These are phyloP conservation scores for Lichenostomus cassidix DNA, from an alignment of 2,113 vertebrate genomes.

Conservation along the genomic window DNA sequence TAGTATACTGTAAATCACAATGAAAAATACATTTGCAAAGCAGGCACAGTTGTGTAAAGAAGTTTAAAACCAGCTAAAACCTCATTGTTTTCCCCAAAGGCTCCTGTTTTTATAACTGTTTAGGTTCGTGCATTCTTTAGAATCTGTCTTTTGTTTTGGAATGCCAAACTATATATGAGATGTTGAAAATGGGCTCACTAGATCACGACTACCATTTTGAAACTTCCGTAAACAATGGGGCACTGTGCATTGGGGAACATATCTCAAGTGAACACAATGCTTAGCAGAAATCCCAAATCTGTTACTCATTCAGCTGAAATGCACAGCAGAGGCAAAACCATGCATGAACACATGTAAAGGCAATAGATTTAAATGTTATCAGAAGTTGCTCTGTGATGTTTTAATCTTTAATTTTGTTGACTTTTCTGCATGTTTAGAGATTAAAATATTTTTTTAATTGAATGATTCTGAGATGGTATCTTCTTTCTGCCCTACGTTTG, in stretches of 20 bases:
- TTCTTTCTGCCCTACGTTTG: neutral
- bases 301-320: neutral
- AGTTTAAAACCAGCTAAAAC: neutral
- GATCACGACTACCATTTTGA: neutral
- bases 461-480: neutral
- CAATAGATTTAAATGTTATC: neutral
- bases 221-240: neutral
- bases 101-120: neutral
- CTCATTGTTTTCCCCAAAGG: neutral
- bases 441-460: neutral
- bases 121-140: neutral
- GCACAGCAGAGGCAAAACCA: neutral
- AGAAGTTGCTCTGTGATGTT: neutral
- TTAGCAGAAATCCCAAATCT: neutral
- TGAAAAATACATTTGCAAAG: neutral
- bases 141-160: neutral
- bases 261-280: neutral
- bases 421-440: neutral
- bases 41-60: neutral
- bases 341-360: neutral
- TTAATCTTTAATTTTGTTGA: neutral
- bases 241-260: neutral
- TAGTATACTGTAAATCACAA: neutral
- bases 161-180: neutral
- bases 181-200: neutral